phyloP scores from a whole-genome alignment of 53 echinoderm and acorn worm species.

The Antedon mediterranea region DNA sequence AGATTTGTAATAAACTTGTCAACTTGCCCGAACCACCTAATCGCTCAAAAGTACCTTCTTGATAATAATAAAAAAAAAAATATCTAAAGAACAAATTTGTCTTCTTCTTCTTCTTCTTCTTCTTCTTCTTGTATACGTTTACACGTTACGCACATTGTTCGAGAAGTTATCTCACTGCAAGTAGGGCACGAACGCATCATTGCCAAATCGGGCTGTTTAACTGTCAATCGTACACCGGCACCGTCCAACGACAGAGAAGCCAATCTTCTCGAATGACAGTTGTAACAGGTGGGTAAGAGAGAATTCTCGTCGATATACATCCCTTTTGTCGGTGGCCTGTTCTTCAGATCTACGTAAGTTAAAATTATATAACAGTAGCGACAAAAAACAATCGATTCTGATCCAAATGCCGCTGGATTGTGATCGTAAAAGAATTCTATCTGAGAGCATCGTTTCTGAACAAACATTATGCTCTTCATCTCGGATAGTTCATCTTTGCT shows the following conservation, averaged over 20 bases:
- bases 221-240: background rate
- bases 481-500: background rate
- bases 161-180: background rate
- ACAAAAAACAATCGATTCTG: background rate
- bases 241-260: background rate
- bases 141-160: background rate
- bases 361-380: background rate
- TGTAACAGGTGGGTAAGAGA: background rate
- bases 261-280: background rate
- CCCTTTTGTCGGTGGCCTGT: background rate
- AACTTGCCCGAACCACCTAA: background rate
- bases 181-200: background rate
- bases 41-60: no score
- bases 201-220: background rate
- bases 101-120: no score
- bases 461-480: background rate
- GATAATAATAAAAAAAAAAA: no score
- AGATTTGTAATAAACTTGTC: background rate
- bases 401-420: background rate
- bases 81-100: no score
- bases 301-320: background rate
- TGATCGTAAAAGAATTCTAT: background rate
- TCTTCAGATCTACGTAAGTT: background rate
- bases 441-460: background rate
- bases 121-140: background rate